These are phyloP conservation scores for Trichacis sp. DNA, from an alignment of 2,888 invertebrate genomes.

Conservation along the genomic window DNA sequence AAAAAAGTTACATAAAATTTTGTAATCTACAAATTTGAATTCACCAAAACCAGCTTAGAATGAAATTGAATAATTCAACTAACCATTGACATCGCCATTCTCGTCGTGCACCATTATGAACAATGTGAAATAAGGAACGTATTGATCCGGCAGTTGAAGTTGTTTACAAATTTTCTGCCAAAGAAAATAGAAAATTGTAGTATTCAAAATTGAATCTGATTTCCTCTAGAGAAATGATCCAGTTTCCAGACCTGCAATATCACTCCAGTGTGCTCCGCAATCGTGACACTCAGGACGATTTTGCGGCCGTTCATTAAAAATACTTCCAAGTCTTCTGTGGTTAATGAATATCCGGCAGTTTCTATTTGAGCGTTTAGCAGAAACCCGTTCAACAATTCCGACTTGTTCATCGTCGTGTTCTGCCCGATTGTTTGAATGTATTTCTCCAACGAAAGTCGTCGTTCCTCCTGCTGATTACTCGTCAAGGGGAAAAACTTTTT, in stretches of 20 bases:
- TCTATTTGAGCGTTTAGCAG: conserved; percentile 93
- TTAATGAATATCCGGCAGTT: conserved; percentile 77
- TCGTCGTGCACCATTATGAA: conserved; percentile 85
- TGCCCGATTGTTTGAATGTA: conserved; percentile 97
- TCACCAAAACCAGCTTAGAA: too few relatives aligned
- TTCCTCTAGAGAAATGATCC: too few relatives aligned
- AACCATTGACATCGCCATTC: conserved; percentile 77
- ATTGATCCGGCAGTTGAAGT: conserved; percentile 83
- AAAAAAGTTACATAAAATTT: too few relatives aligned
- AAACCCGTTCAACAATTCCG: conserved; percentile 87
- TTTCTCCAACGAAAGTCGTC: conserved; percentile 87
- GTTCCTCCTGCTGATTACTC: conserved; percentile 86
- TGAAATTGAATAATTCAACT: conserved; percentile 50
- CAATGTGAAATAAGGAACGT: conserved; percentile 89
- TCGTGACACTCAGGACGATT: conserved; percentile 83
- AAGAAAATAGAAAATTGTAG: too few relatives aligned
- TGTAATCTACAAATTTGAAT: too few relatives aligned
- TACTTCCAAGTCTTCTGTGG: conserved; percentile 83
- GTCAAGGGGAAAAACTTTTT: conserved; percentile 90
- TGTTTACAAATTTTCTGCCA: conserved; percentile 85
- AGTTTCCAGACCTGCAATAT: conserved; percentile 74
- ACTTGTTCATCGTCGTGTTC: conserved; percentile 82
- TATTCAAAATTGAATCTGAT: too few relatives aligned
- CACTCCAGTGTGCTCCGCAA: conserved; percentile 86
- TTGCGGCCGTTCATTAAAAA: conserved; percentile 89